Conservation (phyloP, 2,888 invertebrate genomes). For the Chouioia cunea region DNA sequence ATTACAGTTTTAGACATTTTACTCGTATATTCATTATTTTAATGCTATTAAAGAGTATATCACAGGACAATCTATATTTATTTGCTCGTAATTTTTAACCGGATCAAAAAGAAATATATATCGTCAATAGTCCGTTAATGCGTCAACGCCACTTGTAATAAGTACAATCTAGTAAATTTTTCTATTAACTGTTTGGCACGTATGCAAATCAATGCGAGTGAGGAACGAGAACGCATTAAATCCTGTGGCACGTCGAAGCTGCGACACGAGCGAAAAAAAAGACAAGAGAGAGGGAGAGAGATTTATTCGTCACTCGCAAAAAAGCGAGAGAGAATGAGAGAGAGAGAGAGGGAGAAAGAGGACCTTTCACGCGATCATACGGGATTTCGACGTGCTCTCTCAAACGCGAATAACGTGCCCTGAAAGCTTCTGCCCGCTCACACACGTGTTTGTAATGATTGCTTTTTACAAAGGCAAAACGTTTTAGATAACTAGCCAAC, state of each 20-base stretch:
- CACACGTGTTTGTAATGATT: constrained; percentile 7
- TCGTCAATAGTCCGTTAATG: too few species aligned
- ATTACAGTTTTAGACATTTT: too few species aligned
- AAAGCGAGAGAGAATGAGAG: constrained; percentile 9
- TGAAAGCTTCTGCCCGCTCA: constrained; percentile 14
- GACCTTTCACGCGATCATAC: constrained; percentile 35
- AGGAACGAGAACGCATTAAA: too few species aligned
- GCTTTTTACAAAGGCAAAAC: not conserved
- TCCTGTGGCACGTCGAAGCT: not conserved
- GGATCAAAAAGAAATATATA: too few species aligned
- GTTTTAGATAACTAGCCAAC: not conserved
- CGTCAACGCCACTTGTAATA: too few species aligned
- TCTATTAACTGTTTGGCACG: not conserved
- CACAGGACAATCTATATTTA: too few species aligned
- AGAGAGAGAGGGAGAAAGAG: constrained; percentile 3
- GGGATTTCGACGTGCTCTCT: constrained; percentile 14
- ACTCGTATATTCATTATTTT: too few species aligned
- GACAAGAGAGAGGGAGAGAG: constrained; percentile 1
- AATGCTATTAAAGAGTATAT: too few species aligned
- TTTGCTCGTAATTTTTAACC: too few species aligned
- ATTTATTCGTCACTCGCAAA: constrained; percentile 26
- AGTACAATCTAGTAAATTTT: not conserved
- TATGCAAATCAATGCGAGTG: too few species aligned
- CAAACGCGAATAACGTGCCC: constrained; percentile 33
- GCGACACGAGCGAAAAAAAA: not conserved